Percentiles rank a stretch among this genome's conserved stretches.
Conservation (phyloP, 2,797 vertebrate species). For the Gymnothorax javanicus region DNA sequence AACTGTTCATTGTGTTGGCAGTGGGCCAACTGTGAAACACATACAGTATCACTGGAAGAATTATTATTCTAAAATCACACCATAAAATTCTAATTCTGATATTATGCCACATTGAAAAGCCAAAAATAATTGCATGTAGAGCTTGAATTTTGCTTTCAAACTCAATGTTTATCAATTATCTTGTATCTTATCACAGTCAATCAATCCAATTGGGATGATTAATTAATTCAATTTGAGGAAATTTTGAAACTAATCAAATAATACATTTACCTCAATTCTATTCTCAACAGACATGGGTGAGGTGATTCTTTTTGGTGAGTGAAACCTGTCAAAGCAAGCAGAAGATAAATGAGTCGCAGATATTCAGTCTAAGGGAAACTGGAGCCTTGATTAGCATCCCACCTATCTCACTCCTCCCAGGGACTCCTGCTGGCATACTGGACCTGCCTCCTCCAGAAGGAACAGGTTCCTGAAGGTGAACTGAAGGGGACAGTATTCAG, state of each 20-base stretch:
- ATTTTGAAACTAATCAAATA: not conserved
- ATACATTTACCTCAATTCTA: not conserved
- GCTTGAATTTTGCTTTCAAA: not conserved
- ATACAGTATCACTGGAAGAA: not conserved
- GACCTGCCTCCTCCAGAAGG: constrained; percentile 7
- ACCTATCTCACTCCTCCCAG: constrained; percentile 15
- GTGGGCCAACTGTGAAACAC: not conserved
- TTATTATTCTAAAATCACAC: not conserved
- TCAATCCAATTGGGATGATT: not conserved
- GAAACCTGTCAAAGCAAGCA: not conserved
- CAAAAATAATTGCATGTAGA: constrained; percentile 1
- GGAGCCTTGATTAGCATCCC: constrained; percentile 22
- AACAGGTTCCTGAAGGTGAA: constrained; percentile 25
- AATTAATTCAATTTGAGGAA: not conserved
- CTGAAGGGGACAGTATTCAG: constrained; percentile 11
- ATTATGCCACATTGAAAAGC: not conserved
- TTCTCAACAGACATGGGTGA: not conserved
- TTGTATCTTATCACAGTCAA: not conserved
- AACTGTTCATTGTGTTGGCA: constrained; percentile 6
- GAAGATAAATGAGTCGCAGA: not conserved
- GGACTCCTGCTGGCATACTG: constrained; percentile 27
- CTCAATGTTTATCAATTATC: not conserved
- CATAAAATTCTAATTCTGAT: not conserved
- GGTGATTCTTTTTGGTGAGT: not conserved
- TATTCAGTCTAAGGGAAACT: constrained; percentile 7